Base-by-base conservation (phyloP, 2,888 invertebrate genomes). In the Mythimna albipuncta region DNA sequence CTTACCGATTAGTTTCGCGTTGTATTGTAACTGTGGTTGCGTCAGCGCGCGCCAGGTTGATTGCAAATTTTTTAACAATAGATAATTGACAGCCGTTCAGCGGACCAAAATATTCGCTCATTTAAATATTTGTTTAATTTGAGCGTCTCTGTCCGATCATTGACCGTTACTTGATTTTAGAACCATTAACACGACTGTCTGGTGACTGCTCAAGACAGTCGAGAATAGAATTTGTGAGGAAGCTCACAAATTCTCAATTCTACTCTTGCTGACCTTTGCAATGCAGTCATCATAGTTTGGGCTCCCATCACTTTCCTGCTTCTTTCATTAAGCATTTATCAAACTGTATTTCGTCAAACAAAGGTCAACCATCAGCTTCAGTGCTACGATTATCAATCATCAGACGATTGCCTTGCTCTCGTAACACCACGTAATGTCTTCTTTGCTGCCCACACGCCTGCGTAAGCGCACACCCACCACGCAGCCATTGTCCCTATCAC, bases 1-100 rank as follows among this genome's bases (percentile, higher is more conserved):
- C 72, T 72, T 72, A 82, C 44, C 72, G 69, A 80, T 78, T 80
- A 69, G 79, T n/a, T 77, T 67, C 72, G 78, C 78, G 61, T 44
- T 59, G 57, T 72, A 54, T 69, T 64, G 66, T 81, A 67, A 75
- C 32, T 44, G 47, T 58, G 47, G 62, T 81, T 70, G 67, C 70
- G 57, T 68, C 77, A 69, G 66, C 67, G 44, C 79, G 59, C 55
- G 69, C 67, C 64, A 52, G 38, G 32, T 41, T 68, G 47, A 72
- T 81, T 73, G 79, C 69, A 58, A 58, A 69, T 19, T 81, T 32
- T 62, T 72, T 72, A 80, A 72, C 72, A 82, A 80, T 64, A 61
- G 59, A 66, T 77, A 69, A 79, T 82, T 76, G 81, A 72, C 59
- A 58, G 47, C 63, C 59, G 52, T 63, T 54, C 54, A 16, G 47